Evolutionary conservation across 1,140 invertebrate genomes (phyloP).

Genomic region (Trinorchestia longiramus): DNA sequence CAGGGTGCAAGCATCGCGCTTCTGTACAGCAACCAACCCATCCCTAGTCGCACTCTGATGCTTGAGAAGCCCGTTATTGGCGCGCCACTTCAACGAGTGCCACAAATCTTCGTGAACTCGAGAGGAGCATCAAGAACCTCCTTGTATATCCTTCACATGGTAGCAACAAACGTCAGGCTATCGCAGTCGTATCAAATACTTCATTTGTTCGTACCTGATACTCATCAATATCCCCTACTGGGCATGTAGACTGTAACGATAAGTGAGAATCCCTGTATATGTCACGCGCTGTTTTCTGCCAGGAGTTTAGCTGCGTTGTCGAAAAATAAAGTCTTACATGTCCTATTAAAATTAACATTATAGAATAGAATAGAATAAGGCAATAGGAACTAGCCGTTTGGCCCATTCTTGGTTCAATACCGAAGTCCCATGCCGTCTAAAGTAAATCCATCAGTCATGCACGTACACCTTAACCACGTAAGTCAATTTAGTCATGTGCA

Average conservation of each 20-base stretch:
- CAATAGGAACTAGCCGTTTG: too few relatives aligned
- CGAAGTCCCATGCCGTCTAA: too few relatives aligned
- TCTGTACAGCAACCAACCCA: neutral
- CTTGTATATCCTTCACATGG: neutral
- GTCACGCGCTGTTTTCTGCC: neutral
- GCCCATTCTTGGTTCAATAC: too few relatives aligned
- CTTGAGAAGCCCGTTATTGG: neutral
- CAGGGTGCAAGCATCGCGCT: neutral
- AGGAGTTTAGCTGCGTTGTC: too few relatives aligned
- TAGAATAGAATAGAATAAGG: too few relatives aligned
- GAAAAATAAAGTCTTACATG: too few relatives aligned
- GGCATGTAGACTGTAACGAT: neutral
- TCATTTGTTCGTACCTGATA: neutral
- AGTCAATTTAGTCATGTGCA: too few relatives aligned
- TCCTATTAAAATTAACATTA: too few relatives aligned
- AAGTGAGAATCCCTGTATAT: neutral
- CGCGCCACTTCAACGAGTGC: neutral
- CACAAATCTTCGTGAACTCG: neutral
- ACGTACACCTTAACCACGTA: too few relatives aligned
- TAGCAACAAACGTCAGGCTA: neutral
- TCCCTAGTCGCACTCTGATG: neutral
- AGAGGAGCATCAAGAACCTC: conserved; percentile 6
- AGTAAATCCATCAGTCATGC: too few relatives aligned
- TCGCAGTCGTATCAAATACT: neutral
- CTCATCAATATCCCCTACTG: neutral